Base-by-base conservation (phyloP, 2,113 vertebrate species). In the Callochromis pleurospilus region DNA sequence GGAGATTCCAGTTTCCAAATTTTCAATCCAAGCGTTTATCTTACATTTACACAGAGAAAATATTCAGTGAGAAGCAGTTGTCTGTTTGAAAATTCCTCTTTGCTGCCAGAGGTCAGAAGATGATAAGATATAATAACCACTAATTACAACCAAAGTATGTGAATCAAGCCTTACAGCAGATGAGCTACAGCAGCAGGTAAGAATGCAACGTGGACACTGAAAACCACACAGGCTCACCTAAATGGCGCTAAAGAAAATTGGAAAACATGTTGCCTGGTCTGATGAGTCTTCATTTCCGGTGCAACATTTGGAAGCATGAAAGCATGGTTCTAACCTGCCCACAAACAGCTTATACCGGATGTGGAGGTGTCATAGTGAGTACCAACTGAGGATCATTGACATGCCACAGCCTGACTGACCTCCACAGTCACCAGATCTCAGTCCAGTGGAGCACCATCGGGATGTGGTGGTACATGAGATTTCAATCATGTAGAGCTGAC, bases 1-100 rank as follows among this genome's bases (percentile, higher is more conserved):
- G 6, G 55, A 58, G 26, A 58, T 29, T 29, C 1, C 24, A 2
- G 26, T 58, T 58, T 17, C 29, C 29, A 60, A 31, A 60, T 60
- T 0, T 6, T 31, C 3, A 31, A 17, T 31, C 26, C 26, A 60
- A 60, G 29, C 56, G 3, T 21, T 38, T n/a, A 68, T 60, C 33
- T 68, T 40, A 21, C 19, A 38, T 38, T 65, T 1, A 7, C 60
- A 38, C 60, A 60, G 56, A 56, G 54, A 62, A 62, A 62, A 62
- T 62, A 0, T 36, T 19, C 58, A 36, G 9, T 0, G 31, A 62
- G 29, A 62, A 10, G 15, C 58, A 62, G 9, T 4, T 60, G 15
- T 33, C 29, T 60, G 56, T 31, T 6, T 31, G 29, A 60, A 6
- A 60, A 60, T 0, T 5, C 1, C 56, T 60, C 3, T 2, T 0